Evolutionary conservation across 2,113 vertebrate genomes (phyloP).

Genomic region (Sinosuthora webbiana): DNA sequence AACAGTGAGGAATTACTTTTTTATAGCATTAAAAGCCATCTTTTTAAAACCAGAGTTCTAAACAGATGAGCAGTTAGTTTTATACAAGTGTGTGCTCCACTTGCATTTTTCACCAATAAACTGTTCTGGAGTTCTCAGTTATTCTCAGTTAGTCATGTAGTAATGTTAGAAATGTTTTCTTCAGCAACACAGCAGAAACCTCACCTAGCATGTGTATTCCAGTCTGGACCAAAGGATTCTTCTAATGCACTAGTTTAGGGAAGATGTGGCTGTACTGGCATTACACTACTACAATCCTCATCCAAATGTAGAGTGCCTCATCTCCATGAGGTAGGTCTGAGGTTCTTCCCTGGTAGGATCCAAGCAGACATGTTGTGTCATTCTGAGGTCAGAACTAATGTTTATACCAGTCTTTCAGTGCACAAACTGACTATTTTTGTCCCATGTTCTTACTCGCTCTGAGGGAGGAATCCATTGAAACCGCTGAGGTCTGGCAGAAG

Average conservation of each 20-base stretch:
- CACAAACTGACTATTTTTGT: not conserved
- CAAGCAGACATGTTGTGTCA: not conserved
- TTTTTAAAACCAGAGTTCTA: not conserved
- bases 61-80: not conserved
- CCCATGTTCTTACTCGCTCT: not conserved
- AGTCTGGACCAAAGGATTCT: not conserved
- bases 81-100: not conserved
- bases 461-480: not conserved
- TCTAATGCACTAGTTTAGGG: not conserved
- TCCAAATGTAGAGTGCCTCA: not conserved
- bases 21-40: not conserved
- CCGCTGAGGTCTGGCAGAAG: not conserved
- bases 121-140: not conserved
- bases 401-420: not conserved
- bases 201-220: not conserved
- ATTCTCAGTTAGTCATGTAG: not conserved
- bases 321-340: no score
- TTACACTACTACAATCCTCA: not conserved
- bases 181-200: not conserved
- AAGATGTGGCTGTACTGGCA: not conserved
- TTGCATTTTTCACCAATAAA: constrained; percentile 16
- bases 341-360: not conserved
- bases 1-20: not conserved
- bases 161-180: not conserved
- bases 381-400: not conserved